Evolutionary conservation across 2,888 invertebrate species (phyloP), one percentile per base, ranked within the genome.

Genomic region (Meta bourneti): DNA sequence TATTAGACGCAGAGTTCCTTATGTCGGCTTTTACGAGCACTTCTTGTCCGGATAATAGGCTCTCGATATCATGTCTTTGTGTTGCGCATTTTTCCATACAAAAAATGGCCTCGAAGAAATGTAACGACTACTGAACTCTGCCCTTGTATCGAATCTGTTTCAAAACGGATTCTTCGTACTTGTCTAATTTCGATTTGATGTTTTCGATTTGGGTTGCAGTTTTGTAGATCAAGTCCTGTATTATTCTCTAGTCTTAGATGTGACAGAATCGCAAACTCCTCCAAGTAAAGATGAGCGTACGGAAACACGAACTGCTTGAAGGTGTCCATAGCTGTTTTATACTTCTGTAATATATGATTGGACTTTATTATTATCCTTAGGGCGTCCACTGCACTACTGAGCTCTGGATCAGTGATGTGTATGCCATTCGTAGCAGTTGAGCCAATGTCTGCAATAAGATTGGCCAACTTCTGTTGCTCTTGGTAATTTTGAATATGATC

Each of bases 231-330:
- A 51, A 69, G 6, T 13, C 69, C 70, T 19, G 77, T 51, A 1
- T 77, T 9, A 13, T 70, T 77, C 0, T 78, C 0, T 70, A 70
- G 11, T n/a, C n/a, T n/a, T n/a, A n/a, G n/a, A n/a, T n/a, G n/a
- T n/a, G n/a, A n/a, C n/a, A n/a, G n/a, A n/a, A 78, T 77, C 78
- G 16, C n/a, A 6, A 77, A 13, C 7, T 49, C 77, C 11, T 78
- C 49, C 0, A 86, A 16, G 11, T 86, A 86, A 34, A n/a, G 11
- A 13, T 69, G 51, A 70, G 86, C 86, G n/a, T 78, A 86, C 8
- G 86, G 86, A 70, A 86, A 86, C 0, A 86, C 86, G 34, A 77
- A 86, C 34, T 86, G 86, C 16, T 86, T 86, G 7, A 86, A 78
- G 34, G 70, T 78, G 19, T 69, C 49, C 6, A 86, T 78, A 2